A percentile compares a stretch with the other conserved stretches of the same genome.
Conservation (phyloP, 1,140 invertebrate genomes). For the Cataglyphis hispanica region DNA sequence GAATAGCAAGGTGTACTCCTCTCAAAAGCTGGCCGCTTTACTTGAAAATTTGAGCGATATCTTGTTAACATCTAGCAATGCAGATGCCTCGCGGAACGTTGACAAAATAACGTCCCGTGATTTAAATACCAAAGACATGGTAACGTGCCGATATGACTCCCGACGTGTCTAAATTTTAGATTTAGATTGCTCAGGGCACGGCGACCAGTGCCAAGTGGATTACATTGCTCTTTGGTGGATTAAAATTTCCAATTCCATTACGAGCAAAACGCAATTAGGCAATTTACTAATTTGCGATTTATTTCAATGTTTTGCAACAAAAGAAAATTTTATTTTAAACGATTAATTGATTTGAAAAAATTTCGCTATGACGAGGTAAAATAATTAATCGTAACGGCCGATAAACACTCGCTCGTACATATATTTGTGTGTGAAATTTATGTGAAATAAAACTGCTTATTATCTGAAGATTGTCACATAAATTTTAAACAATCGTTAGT, state of each 20-base stretch:
- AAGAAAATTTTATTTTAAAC: neutral
- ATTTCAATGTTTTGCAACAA: neutral
- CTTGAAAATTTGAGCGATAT: conserved; percentile 62
- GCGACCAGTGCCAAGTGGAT: conserved; percentile 39
- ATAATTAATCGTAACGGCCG: neutral
- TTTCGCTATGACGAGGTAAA: neutral
- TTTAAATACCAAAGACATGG: conserved; percentile 59
- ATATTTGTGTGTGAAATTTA: neutral
- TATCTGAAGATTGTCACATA: neutral
- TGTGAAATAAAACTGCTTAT: neutral
- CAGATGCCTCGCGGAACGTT: conserved; percentile 7
- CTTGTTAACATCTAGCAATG: conserved; percentile 55
- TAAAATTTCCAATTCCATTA: conserved; percentile 30
- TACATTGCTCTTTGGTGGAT: conserved; percentile 34
- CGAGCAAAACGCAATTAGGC: conserved; percentile 7
- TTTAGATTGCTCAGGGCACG: conserved; percentile 21
- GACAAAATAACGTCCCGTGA: conserved; percentile 43
- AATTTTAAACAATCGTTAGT: neutral
- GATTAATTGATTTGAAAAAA: neutral
- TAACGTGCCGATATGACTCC: conserved; percentile 11
- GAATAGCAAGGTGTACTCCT: conserved; percentile 30
- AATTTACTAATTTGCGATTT: neutral
- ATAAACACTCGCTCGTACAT: neutral
- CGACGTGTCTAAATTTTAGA: conserved; percentile 52
- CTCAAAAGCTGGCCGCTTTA: conserved; percentile 57